A percentile compares a stretch with the other conserved stretches of the same genome.
phyloP scores from a whole-genome alignment of 37 sponge, comb jelly and placozoan genomes.

The Beroe forskalii region DNA sequence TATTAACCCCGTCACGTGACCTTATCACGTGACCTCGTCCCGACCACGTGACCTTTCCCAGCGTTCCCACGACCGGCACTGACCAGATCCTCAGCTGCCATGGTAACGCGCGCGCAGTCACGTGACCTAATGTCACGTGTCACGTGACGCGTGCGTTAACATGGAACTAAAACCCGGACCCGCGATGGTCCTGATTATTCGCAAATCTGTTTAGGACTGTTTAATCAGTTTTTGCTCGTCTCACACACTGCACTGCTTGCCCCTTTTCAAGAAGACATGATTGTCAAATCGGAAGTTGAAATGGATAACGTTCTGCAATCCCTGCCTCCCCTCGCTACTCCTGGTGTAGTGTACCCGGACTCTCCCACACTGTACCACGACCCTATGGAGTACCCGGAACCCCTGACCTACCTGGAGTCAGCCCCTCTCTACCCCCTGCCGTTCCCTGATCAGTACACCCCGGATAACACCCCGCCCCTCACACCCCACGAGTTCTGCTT shows the following conservation, averaged over 20 bases:
- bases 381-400: neutral
- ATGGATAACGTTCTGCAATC: conserved; percentile 11
- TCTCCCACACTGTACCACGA: neutral
- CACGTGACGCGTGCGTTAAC: conserved; percentile 32
- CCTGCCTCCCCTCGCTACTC: neutral
- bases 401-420: neutral
- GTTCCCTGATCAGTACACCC: neutral
- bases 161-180: conserved; percentile 52
- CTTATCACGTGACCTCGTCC: neutral
- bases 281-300: conserved; percentile 50
- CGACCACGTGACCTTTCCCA: conserved; percentile 14
- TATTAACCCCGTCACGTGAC: neutral
- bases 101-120: conserved; percentile 21
- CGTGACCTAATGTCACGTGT: neutral
- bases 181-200: conserved; percentile 34
- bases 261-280: neutral
- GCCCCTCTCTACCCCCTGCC: neutral
- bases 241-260: neutral
- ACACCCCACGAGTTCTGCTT: conserved; percentile 31
- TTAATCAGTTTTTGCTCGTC: neutral
- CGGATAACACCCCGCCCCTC: conserved; percentile 18
- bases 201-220: conserved; percentile 3
- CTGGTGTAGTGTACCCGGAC: neutral
- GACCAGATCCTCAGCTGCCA: conserved; percentile 33
- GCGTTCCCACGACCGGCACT: conserved; percentile 36